Evolutionary conservation across 2,888 invertebrate genomes (phyloP).

Genomic region (Thelaira solivaga): DNA sequence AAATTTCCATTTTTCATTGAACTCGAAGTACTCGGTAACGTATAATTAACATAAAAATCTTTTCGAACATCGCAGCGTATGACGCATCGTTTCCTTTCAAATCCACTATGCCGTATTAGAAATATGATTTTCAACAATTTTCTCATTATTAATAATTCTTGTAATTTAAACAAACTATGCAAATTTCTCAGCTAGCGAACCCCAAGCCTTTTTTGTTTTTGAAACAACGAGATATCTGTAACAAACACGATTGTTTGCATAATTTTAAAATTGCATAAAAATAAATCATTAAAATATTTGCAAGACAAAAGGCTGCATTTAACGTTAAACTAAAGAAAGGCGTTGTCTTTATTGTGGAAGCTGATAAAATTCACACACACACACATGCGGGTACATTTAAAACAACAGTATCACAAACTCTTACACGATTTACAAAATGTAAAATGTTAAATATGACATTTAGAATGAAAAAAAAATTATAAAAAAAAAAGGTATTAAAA

Average conservation of each 20-base stretch:
- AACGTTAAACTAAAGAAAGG: conserved; percentile 40
- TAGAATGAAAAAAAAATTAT: conserved; percentile 49
- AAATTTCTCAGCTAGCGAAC: not conserved
- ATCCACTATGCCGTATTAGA: not conserved
- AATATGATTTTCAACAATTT: not conserved
- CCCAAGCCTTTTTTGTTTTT: not conserved
- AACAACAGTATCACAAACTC: not conserved
- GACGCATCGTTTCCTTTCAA: not conserved
- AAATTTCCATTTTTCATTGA: not conserved
- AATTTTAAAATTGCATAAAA: conserved; percentile 10
- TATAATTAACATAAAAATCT: conserved; percentile 10
- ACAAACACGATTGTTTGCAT: conserved; percentile 1
- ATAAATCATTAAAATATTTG: conserved; percentile 42
- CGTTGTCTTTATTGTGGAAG: conserved; percentile 28
- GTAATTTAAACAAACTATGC: not conserved
- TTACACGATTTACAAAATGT: conserved; percentile 22
- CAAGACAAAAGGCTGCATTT: conserved; percentile 40
- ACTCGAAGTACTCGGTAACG: not conserved
- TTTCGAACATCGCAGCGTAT: not conserved
- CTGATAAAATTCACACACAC: not conserved
- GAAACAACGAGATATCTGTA: not conserved
- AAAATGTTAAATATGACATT: conserved; percentile 54
- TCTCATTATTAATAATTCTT: not conserved
- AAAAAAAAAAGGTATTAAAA: conserved; percentile 3
- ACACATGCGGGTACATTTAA: too few relatives aligned